These are phyloP conservation scores for Cephonodes hylas DNA, from an alignment of 2,888 invertebrate species.

Conservation along the genomic window DNA sequence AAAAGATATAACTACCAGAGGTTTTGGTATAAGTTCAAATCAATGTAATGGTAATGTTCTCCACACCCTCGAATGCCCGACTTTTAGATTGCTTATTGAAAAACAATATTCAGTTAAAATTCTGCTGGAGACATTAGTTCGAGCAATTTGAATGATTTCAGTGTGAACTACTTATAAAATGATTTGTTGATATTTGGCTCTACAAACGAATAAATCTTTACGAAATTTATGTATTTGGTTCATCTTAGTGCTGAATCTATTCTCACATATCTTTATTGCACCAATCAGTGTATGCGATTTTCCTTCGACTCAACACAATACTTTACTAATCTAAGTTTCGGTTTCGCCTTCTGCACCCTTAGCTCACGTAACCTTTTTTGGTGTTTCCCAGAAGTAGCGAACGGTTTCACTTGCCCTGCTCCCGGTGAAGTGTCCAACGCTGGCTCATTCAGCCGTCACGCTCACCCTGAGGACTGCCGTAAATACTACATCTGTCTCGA, in stretches of 20 bases:
- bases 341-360: constrained; percentile 52
- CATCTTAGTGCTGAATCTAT: background rate
- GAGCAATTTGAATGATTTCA: background rate
- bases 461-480: constrained; percentile 96
- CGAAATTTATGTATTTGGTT: background rate
- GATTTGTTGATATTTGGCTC: background rate
- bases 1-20: background rate
- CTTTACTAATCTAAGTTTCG: constrained; percentile 43
- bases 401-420: constrained; percentile 93
- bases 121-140: background rate
- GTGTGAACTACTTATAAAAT: background rate
- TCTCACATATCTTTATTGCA: background rate
- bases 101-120: background rate
- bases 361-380: constrained; percentile 60
- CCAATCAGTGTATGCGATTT: constrained; percentile 36
- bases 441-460: constrained; percentile 96
- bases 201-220: background rate
- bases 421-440: constrained; percentile 90
- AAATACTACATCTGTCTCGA: constrained; percentile 97
- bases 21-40: background rate
- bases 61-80: background rate
- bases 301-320: constrained; percentile 35
- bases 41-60: background rate
- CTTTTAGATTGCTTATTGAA: background rate
- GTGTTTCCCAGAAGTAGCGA: constrained; percentile 89